Evolutionary conservation across 2,797 vertebrate species (phyloP).

Genomic region (Cacajao melanocephalus): DNA sequence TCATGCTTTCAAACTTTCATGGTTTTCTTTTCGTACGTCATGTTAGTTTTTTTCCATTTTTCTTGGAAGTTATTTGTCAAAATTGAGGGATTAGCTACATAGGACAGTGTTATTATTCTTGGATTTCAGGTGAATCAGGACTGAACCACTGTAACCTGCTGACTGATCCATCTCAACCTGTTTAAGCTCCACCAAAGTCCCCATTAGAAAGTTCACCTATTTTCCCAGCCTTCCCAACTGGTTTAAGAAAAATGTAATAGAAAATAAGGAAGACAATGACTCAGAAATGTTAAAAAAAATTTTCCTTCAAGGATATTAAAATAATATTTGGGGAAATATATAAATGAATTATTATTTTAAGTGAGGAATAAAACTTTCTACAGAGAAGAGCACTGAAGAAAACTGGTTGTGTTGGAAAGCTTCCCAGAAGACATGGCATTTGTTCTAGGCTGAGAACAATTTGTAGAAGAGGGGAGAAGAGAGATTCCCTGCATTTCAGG

Average conservation of each 20-base stretch:
- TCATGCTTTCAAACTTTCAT: neutral
- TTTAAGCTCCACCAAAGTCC: neutral
- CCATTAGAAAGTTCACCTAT: neutral
- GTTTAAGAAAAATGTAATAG: neutral
- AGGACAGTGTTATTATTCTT: neutral
- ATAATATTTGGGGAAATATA: neutral
- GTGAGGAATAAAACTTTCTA: slow-evolving; percentile 2
- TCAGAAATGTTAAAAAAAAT: slow-evolving; percentile 17
- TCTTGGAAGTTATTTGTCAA: neutral
- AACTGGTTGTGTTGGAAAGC: neutral
- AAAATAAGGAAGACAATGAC: neutral
- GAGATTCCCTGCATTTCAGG: slow-evolving; percentile 8
- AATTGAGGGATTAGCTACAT: neutral
- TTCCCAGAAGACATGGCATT: slow-evolving; percentile 6
- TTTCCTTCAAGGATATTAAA: slow-evolving; percentile 38
- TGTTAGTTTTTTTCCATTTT: neutral
- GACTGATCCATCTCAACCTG: neutral
- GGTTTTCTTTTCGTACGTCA: neutral
- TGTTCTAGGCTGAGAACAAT: neutral
- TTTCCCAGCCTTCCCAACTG: neutral
- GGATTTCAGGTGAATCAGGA: slow-evolving; percentile 9
- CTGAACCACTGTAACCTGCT: neutral
- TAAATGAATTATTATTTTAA: slow-evolving; percentile 9
- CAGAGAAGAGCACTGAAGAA: slow-evolving; percentile 14
- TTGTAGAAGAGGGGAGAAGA: neutral